phyloP scores from a whole-genome alignment of 2,888 invertebrate genomes.

The Machimus rusticus region DNA sequence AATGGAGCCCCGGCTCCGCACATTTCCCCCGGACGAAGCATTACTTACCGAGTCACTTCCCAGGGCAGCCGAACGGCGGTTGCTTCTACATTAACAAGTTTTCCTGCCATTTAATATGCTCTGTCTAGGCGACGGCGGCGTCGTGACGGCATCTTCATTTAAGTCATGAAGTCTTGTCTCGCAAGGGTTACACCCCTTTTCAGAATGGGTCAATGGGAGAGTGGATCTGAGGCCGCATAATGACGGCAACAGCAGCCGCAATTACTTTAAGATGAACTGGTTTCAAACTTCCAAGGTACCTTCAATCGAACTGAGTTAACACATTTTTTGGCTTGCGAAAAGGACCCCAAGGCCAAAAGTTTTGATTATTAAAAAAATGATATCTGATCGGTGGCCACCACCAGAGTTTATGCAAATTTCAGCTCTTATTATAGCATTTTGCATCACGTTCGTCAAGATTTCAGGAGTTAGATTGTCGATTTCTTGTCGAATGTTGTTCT shows the following conservation, averaged over 20 bases:
- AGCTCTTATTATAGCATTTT: no score
- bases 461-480: no score
- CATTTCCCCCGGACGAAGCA: neutral
- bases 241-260: slow-evolving; percentile 14
- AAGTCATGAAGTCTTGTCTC: neutral
- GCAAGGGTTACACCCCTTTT: neutral
- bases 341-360: no score
- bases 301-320: no score
- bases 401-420: no score
- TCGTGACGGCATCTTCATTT: neutral
- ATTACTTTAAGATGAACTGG: slow-evolving; percentile 32
- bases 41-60: neutral
- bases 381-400: no score
- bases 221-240: neutral
- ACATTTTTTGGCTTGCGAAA: no score
- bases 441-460: no score
- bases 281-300: neutral
- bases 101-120: neutral
- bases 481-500: no score
- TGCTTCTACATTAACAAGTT: neutral
- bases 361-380: no score
- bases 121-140: neutral
- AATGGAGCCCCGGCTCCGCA: neutral
- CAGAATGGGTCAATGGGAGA: neutral
- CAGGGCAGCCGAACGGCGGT: neutral